These are phyloP conservation scores for Picathartes gymnocephalus DNA, from an alignment of 2,113 vertebrate genomes.

Conservation along the genomic window DNA sequence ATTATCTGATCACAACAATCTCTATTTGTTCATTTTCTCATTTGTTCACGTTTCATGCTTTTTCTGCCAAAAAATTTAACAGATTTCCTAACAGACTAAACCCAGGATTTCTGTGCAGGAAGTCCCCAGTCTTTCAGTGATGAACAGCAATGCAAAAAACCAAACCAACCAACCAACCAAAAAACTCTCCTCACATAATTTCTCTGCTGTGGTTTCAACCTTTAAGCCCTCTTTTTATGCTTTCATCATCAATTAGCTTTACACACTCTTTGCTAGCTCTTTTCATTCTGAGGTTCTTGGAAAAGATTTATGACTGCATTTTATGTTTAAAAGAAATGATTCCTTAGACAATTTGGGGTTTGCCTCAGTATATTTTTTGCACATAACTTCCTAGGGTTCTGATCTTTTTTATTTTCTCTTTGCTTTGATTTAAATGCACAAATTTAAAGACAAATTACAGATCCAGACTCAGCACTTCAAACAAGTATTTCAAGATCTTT, in stretches of 20 bases:
- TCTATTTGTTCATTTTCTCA: background rate
- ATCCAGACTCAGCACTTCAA: background rate
- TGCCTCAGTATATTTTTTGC: background rate
- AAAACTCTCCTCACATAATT: background rate
- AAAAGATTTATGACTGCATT: background rate
- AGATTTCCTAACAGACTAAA: background rate
- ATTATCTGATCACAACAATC: background rate
- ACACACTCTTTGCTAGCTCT: background rate
- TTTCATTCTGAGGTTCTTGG: background rate
- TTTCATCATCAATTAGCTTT: background rate
- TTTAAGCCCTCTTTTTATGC: background rate
- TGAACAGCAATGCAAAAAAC: background rate
- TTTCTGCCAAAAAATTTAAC: background rate
- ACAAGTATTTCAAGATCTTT: background rate
- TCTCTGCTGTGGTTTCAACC: background rate
- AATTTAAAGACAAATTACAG: background rate
- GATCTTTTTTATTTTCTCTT: background rate
- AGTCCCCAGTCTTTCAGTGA: background rate
- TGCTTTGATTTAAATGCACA: background rate
- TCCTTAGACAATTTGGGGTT: background rate
- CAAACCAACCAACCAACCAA: background rate
- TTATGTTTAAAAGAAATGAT: background rate
- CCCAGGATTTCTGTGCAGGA: background rate
- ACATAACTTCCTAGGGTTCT: background rate
- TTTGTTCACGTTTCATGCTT: background rate